A percentile compares a stretch with the other conserved stretches of the same genome.
Conservation (phyloP, 1,140 invertebrate species). For the Plutomurus gul region DNA sequence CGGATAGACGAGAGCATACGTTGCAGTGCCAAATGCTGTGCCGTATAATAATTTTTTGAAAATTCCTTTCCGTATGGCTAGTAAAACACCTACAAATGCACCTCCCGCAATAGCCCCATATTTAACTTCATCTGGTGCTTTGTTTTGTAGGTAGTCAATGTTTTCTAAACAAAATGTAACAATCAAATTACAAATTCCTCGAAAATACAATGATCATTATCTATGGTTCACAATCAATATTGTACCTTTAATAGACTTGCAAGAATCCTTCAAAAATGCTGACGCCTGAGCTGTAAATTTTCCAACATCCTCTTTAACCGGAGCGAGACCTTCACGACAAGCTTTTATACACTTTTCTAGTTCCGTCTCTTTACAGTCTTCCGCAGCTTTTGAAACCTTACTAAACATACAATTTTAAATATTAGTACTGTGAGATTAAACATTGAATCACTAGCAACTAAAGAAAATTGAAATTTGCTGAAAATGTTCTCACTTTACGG, state of each 20-base stretch:
- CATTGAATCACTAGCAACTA: too few species aligned
- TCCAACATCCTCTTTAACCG: neutral
- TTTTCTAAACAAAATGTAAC: constrained; percentile 17
- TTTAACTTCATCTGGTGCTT: constrained; percentile 43
- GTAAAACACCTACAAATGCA: constrained; percentile 36
- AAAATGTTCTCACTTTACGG: neutral
- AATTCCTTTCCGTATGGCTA: constrained; percentile 41
- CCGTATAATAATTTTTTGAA: constrained; percentile 38
- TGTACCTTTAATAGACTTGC: neutral
- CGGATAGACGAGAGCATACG: constrained; percentile 45
- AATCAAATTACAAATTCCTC: neutral
- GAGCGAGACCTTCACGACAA: constrained; percentile 30
- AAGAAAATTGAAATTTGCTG: too few species aligned
- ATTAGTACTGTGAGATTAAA: too few species aligned
- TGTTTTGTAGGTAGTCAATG: constrained; percentile 34
- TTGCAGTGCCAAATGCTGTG: neutral
- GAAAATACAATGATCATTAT: neutral
- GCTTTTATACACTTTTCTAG: constrained; percentile 34
- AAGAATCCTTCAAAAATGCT: neutral
- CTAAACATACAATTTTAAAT: too few species aligned
- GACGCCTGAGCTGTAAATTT: neutral
- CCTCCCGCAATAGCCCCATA: constrained; percentile 33
- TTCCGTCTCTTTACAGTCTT: neutral
- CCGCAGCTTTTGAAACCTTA: neutral
- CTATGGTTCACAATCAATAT: neutral